Conservation (phyloP, 2,113 vertebrate genomes). For the Periophthalmus modestus region DNA sequence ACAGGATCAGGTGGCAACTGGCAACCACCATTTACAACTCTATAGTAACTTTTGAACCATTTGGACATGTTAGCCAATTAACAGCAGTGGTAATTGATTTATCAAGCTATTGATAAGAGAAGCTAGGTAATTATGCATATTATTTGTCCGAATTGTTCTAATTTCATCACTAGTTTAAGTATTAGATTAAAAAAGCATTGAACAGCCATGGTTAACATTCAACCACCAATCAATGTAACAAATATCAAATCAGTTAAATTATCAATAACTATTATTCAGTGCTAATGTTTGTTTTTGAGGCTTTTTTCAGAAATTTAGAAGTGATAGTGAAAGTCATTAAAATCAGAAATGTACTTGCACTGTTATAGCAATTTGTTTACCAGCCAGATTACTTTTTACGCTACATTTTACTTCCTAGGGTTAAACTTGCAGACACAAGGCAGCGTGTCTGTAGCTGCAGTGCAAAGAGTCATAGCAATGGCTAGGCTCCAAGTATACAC, state of each 20-base stretch:
- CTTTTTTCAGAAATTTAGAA: no score
- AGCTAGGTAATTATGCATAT: not conserved
- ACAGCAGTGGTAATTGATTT: not conserved
- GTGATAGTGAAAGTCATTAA: no score
- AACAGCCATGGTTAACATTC: not conserved
- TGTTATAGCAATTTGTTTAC: not conserved
- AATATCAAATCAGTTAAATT: not conserved
- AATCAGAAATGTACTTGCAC: no score
- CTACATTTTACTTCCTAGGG: not conserved
- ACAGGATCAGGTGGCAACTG: constrained; percentile 35
- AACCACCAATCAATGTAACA: not conserved
- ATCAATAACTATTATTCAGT: not conserved
- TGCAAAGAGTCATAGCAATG: not conserved
- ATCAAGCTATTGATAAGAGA: not conserved
- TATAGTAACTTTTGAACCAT: not conserved
- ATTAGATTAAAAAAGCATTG: no score
- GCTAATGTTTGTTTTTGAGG: no score
- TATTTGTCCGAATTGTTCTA: not conserved
- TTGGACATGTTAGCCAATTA: not conserved
- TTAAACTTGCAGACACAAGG: not conserved
- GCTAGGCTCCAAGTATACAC: not conserved
- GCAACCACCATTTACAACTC: not conserved
- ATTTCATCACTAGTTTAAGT: not conserved
- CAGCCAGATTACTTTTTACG: not conserved
- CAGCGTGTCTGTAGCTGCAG: not conserved